Base-by-base conservation (phyloP, 2,113 vertebrate species). In the Paradoxurus hermaphroditus region DNA sequence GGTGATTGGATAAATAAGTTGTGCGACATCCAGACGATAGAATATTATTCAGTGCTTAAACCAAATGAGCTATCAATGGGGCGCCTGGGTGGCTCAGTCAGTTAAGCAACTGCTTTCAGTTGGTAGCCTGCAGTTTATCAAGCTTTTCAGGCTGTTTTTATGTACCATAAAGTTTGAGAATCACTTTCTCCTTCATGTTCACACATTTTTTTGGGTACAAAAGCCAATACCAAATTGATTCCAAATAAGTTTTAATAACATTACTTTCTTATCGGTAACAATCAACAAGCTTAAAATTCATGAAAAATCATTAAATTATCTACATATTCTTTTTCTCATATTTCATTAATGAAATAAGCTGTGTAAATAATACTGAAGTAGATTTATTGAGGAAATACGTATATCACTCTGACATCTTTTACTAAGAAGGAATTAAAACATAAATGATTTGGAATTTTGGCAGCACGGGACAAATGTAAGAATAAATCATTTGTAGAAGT, bases 371-470 rank as follows among this genome's bases (percentile, higher is more conserved):
- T 41, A 77, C 49, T 56, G 53, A 93, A 89, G 86, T 83, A 87
- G 7, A 85, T 51, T 95, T 86, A 81, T 84, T 90, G 83, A 31
- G 31, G 4, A 86, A n/a, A 44, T 83, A 91, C 25, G 84, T 31
- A 49, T 51, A 68, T n/a, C 78, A 63, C 18, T 86, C 21, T 79
- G 75, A 62, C 27, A 85, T 7, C 12, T 41, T 95, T 87, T 77
- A 46, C 84, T 86, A 83, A 91, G 29, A 86, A 95, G 39, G 3
- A 94, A 78, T 90, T 44, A 94, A 94, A 91, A 49, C 79, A 94
- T 86, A 79, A 79, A 83, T 63, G 23, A 87, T 34, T 90, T 96
- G 73, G 86, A 53, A 56, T 84, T 85, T 94, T 82, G 59, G 34
- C 39, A 94, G 29, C 53, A 62, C 34, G 7, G 31, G 65, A 90